Conservation (phyloP, 2,888 invertebrate genomes). For the Drosophila tanythrix region DNA sequence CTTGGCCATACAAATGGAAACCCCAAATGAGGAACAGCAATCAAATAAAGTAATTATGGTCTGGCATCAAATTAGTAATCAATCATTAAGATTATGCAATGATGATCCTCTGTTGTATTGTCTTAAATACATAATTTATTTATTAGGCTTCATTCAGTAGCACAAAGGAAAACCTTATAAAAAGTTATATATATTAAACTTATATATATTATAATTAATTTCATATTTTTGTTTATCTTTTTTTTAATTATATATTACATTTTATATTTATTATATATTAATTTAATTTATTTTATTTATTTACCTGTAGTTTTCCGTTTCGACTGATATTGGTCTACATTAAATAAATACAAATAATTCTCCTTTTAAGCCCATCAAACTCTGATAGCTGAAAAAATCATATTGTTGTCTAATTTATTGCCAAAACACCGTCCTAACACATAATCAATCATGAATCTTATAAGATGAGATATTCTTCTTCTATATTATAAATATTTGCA, state of each 20-base stretch:
- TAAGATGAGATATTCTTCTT: not conserved
- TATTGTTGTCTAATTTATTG: not conserved
- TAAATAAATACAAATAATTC: not conserved
- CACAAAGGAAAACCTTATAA: not conserved
- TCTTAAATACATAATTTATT: not conserved
- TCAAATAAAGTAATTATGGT: conserved; percentile 4
- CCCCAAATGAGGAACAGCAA: not conserved
- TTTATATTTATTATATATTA: not conserved
- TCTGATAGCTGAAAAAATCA: not conserved
- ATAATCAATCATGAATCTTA: not conserved
- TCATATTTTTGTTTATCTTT: not conserved
- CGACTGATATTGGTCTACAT: not conserved
- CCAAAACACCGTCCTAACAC: not conserved
- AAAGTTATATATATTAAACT: too few species aligned
- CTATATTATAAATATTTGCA: not conserved
- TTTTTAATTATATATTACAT: not conserved
- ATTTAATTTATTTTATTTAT: too few species aligned
- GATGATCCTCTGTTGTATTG: not conserved
- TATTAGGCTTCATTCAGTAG: not conserved
- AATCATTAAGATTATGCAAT: not conserved
- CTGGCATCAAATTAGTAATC: not conserved
- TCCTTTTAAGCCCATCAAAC: rapidly evolving
- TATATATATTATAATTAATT: not conserved
- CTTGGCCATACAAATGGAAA: conserved; percentile 26
- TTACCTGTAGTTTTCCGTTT: not conserved